Conservation (phyloP, 2,888 invertebrate genomes). For the Punctoribates punctum region DNA sequence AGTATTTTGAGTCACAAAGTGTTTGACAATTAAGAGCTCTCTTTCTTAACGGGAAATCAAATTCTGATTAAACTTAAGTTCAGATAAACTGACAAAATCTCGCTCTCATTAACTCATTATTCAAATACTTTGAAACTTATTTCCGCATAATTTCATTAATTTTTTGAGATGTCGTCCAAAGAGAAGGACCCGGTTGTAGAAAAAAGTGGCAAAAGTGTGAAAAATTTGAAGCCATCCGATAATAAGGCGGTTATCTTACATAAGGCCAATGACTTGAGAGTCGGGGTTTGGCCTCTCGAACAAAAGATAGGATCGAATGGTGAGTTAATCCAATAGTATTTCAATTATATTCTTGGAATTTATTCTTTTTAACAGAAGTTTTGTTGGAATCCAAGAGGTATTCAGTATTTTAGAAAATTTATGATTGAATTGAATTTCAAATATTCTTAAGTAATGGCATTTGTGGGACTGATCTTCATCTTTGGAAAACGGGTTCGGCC, state of each 20-base stretch:
- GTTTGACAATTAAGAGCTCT: no score
- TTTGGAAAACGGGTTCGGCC: conserved; percentile 75
- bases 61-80: no score
- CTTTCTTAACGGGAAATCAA: no score
- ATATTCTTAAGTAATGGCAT: conserved; percentile 68
- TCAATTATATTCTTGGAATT: neutral
- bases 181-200: no score
- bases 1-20: no score
- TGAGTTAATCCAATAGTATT: neutral
- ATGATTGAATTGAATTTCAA: neutral
- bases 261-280: conserved; percentile 21
- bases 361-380: neutral
- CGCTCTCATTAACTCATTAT: no score
- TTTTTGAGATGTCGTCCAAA: no score
- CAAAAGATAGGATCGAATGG: conserved; percentile 14
- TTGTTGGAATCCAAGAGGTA: neutral
- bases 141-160: no score
- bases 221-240: neutral
- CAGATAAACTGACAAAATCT: no score
- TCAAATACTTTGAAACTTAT: no score
- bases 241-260: conserved; percentile 32
- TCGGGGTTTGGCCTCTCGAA: conserved; percentile 26
- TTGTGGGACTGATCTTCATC: conserved; percentile 91
- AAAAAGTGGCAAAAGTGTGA: neutral
- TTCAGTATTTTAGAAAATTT: neutral